A percentile compares a stretch with the other conserved stretches of the same genome.
Evolutionary conservation across 2,888 invertebrate species (phyloP).

Genomic region (Cryptophagus acutangulus): DNA sequence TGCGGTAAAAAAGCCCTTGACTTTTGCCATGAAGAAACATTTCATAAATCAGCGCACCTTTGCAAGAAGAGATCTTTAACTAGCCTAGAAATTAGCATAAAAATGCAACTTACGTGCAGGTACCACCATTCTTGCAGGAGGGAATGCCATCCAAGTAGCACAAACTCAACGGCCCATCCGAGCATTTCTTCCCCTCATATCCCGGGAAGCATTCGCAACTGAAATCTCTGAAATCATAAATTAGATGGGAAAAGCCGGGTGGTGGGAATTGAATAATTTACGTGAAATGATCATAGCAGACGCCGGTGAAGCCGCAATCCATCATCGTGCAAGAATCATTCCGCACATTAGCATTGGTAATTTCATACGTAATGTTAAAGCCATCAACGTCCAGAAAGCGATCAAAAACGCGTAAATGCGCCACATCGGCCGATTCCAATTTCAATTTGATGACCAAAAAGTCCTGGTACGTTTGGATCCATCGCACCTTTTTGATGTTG

Average conservation of each 20-base stretch:
- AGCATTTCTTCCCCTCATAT: slow-evolving; percentile 74
- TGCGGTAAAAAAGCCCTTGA: too few species aligned
- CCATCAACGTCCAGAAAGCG: slow-evolving; percentile 81
- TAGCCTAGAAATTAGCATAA: neutral
- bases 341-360: slow-evolving; percentile 54
- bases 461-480: slow-evolving; percentile 61
- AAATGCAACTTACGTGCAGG: slow-evolving; percentile 71
- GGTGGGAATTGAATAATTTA: slow-evolving; percentile 37
- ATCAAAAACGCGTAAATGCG: slow-evolving; percentile 76
- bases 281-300: slow-evolving; percentile 76
- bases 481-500: slow-evolving; percentile 63
- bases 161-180: slow-evolving; percentile 64
- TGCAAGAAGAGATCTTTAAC: too few species aligned
- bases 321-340: slow-evolving; percentile 68
- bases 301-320: slow-evolving; percentile 79
- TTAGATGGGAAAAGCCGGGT: neutral
- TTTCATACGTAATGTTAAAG: slow-evolving; percentile 89
- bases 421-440: slow-evolving; percentile 68
- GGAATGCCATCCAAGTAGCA: slow-evolving; percentile 62
- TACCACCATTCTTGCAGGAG: slow-evolving; percentile 77
- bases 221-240: slow-evolving; percentile 59
- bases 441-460: slow-evolving; percentile 75
- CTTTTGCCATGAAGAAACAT: too few species aligned
- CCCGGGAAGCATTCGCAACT: slow-evolving; percentile 77
- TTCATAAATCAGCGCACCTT: too few species aligned